These are phyloP conservation scores for Lacerta viridis DNA, from an alignment of 2,797 vertebrate genomes.

Conservation along the genomic window DNA sequence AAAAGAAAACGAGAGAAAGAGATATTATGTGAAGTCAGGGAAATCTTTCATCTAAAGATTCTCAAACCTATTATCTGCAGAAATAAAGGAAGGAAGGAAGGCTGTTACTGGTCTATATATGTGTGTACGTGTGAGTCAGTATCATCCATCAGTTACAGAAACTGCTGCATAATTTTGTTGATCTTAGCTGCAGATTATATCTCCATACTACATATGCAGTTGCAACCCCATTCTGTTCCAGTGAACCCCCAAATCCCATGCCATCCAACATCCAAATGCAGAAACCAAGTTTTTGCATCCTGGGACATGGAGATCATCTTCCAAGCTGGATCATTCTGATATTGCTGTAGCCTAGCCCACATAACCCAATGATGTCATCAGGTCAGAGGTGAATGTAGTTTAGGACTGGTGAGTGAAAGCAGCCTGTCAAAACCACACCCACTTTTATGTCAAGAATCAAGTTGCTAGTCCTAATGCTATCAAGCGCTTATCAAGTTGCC, in stretches of 20 bases:
- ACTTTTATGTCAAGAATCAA: not conserved
- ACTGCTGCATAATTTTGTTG: slow-evolving; percentile 24
- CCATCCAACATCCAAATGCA: not conserved
- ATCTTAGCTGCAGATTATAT: slow-evolving; percentile 49
- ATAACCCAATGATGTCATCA: not conserved
- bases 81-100: slow-evolving; percentile 33
- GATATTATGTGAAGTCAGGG: slow-evolving; percentile 61
- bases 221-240: not conserved
- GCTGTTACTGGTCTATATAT: slow-evolving; percentile 6
- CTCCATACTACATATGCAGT: slow-evolving; percentile 33
- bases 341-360: not conserved
- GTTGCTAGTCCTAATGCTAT: not conserved
- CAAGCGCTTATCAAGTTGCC: not conserved
- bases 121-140: slow-evolving; percentile 4
- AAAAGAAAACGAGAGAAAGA: slow-evolving; percentile 52
- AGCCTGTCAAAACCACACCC: not conserved
- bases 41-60: slow-evolving; percentile 47
- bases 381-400: not conserved
- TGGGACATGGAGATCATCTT: not conserved
- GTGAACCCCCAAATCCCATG: not conserved
- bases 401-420: not conserved
- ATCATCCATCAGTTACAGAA: slow-evolving; percentile 1
- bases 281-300: not conserved
- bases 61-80: slow-evolving; percentile 47
- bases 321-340: not conserved